Evolutionary conservation across 2,113 vertebrate genomes (phyloP), one percentile per base, ranked within the genome.

Genomic region (Crotalus helleri): DNA sequence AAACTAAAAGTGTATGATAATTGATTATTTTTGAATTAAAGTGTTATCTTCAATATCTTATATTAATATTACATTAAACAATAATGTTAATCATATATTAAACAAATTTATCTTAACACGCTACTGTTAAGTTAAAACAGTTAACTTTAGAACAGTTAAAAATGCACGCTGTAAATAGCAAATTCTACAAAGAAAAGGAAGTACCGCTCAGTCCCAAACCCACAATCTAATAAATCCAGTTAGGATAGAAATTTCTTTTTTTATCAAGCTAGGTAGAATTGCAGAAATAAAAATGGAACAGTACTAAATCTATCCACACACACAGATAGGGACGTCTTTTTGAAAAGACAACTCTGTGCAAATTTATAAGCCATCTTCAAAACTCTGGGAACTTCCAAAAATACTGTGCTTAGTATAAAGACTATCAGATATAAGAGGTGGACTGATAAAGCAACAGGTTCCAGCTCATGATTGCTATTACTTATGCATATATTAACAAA

Each of bases 1-100:
- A 99, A 97, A 94, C 98, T 99, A 57, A 99, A 99, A 99, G 98
- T 99, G 99, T 99, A 98, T 0, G 98, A 95, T 95, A 55, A 55
- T 49, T 59, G 15, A 3, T 90, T 51, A 89, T 74, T 93, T 93
- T 94, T 39, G 90, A 23, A 93, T 44, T 89, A 23, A 46, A 15
- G 87, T 39, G 23, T 46, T 9, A 19, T 0, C 94, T 91, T 61
- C 90, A 44, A 23, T 89, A 19, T 86, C 44, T 44, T 58, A 89
- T 44, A 88, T 88, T 21, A 10, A 55, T 69, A 69, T 17, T 69
- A 2, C 64, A 69, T 69, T 15, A 69, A 69, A 69, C 13, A 69
- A 69, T 12, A 69, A 69, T 69, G n/a, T 69, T n/a, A 69, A 17
- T 86, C n/a, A 24, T 58, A 89, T 44, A 81, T 81, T 74, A 39